Evolutionary conservation across 2,888 invertebrate species (phyloP).

Genomic region (Abrostola tripartita): DNA sequence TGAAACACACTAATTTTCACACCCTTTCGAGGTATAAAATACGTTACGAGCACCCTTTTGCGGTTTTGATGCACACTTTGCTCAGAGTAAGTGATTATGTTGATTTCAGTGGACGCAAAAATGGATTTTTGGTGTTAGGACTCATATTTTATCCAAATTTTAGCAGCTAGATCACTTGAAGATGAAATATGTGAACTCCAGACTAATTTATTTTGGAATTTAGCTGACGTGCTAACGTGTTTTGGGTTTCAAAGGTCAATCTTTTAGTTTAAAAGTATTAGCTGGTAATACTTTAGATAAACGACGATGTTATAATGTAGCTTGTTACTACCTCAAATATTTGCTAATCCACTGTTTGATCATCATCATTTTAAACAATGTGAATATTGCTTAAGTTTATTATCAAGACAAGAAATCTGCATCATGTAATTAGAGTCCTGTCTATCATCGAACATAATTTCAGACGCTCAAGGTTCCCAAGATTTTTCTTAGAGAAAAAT

Average conservation of each 20-base stretch:
- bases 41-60: constrained; percentile 47
- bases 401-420: no score
- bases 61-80: constrained; percentile 44
- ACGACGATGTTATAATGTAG: no score
- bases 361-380: no score
- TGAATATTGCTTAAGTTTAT: no score
- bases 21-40: constrained; percentile 61
- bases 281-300: background rate
- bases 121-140: constrained; percentile 25
- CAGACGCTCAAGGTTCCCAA: no score
- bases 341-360: no score
- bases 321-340: no score
- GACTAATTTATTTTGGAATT: background rate
- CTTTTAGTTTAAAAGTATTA: background rate
- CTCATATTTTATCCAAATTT: constrained; percentile 1
- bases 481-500: no score
- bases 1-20: constrained; percentile 71
- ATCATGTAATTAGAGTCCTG: no score
- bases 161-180: background rate
- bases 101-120: constrained; percentile 18
- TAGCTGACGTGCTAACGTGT: background rate
- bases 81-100: constrained; percentile 42
- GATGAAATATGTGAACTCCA: background rate
- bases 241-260: background rate
- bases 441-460: no score